Evolutionary conservation across 2,888 invertebrate species (phyloP), one percentile per base, ranked within the genome.

Genomic region (Temnothorax rugatulus): DNA sequence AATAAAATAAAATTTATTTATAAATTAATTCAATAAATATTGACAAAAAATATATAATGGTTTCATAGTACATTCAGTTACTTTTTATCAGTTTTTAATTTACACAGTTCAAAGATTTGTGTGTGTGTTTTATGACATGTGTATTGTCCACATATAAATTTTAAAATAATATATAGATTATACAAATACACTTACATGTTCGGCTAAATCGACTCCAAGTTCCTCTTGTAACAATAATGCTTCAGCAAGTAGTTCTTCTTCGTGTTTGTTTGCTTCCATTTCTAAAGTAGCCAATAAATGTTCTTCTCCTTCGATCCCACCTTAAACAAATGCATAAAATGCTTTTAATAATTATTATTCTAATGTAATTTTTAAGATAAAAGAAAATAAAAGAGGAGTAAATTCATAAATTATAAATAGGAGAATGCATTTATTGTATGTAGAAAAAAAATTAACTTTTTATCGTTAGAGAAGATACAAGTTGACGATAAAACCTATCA

Each of bases 261-360:
- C 95, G 63, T 94, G 93, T 84, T 95, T 94, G 38, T 86, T 92
- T 2, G 94, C 93, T 73, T 94, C 94, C 94, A 95, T 94, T 86
- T 93, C 94, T 50, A 95, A 90, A 4, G 95, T 93, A 9, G 94
- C 94, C 25, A 95, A 84, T 77, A 95, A 91, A 88, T 94, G 93
- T 76, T 95, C 95, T 79, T 94, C 94, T 11, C 93, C 93, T 87
- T 94, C 94, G 50, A 94, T 94, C 50, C 92, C 92, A 85, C 91
- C 94, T 95, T 76, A 34, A 85, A 79, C 64, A 86, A 61, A 13
- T 25, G 21, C 4, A 38, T 64, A 73, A 59, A 44, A 54, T 59
- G 41, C 41, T 41, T 52, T 57, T 38, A 68, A 47, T 9, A 64
- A 69, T 83, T 38, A 44, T 25, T 44, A 9, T 21, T 64, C 9